phyloP scores from a whole-genome alignment of 2,888 invertebrate genomes.

The Phengaris arion region DNA sequence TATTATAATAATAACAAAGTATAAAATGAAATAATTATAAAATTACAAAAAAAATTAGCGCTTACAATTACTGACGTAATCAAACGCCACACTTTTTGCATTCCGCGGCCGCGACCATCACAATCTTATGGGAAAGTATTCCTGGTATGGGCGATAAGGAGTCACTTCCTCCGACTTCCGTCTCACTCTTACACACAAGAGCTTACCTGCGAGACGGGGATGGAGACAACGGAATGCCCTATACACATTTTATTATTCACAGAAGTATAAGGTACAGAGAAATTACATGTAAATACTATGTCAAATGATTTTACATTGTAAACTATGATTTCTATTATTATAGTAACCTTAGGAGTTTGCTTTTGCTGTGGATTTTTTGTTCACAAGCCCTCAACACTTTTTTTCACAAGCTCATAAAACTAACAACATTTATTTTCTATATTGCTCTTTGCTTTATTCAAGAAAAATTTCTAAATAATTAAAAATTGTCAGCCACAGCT shows the following conservation, averaged over 20 bases:
- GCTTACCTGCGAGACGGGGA: constrained; percentile 43
- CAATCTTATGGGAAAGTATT: constrained; percentile 75
- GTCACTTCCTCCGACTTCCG: constrained; percentile 54
- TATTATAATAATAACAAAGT: no score
- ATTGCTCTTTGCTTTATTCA: no score
- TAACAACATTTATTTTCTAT: no score
- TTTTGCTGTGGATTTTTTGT: no score
- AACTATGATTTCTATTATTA: constrained; percentile 9
- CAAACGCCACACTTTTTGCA: constrained; percentile 56
- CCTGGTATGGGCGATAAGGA: constrained; percentile 73
- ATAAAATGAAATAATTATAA: not conserved
- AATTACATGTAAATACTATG: constrained; percentile 39
- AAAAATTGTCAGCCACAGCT: no score
- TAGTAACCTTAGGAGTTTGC: not conserved
- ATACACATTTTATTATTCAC: constrained; percentile 68
- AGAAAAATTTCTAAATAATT: no score
- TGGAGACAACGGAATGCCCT: constrained; percentile 59
- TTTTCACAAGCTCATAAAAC: no score
- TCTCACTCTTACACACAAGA: constrained; percentile 46
- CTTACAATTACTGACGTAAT: not conserved
- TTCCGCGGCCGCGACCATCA: constrained; percentile 55
- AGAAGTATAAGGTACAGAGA: constrained; percentile 48
- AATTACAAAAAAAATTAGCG: not conserved
- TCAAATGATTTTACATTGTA: constrained; percentile 30
- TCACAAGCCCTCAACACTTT: no score